These are phyloP conservation scores for Neuroscelio doddi DNA, from an alignment of 2,888 invertebrate genomes.

Conservation along the genomic window DNA sequence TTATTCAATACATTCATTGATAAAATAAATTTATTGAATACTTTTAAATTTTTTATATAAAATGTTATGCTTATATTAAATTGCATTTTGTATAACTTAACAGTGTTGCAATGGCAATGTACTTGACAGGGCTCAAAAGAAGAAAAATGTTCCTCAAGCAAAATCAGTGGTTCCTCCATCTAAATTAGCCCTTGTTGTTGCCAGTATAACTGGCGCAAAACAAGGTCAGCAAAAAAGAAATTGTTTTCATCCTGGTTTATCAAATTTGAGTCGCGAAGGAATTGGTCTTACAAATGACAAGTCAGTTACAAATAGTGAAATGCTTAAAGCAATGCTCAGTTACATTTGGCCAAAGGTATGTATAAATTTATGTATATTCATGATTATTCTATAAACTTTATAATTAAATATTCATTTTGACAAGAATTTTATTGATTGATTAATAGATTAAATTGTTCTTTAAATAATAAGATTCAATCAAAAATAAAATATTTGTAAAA, in stretches of 20 bases:
- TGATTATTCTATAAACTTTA: no score
- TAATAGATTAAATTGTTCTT: no score
- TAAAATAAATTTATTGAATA: neutral
- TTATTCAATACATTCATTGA: neutral
- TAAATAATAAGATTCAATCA: no score
- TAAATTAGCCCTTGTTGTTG: conserved; percentile 59
- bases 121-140: conserved; percentile 66
- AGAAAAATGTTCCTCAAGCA: conserved; percentile 65
- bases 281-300: conserved; percentile 76
- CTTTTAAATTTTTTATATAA: neutral
- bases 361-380: no score
- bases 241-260: conserved; percentile 94
- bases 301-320: conserved; percentile 81
- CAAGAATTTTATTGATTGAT: no score
- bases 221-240: conserved; percentile 77
- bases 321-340: conserved; percentile 89
- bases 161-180: conserved; percentile 63
- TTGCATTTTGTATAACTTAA: conserved; percentile 25
- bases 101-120: conserved; percentile 68
- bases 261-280: conserved; percentile 79
- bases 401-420: no score
- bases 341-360: conserved; percentile 96
- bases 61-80: no score
- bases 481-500: no score
- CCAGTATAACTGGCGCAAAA: conserved; percentile 64